phyloP scores from a whole-genome alignment of 2,888 invertebrate species.

The Prionchulus punctatus region DNA sequence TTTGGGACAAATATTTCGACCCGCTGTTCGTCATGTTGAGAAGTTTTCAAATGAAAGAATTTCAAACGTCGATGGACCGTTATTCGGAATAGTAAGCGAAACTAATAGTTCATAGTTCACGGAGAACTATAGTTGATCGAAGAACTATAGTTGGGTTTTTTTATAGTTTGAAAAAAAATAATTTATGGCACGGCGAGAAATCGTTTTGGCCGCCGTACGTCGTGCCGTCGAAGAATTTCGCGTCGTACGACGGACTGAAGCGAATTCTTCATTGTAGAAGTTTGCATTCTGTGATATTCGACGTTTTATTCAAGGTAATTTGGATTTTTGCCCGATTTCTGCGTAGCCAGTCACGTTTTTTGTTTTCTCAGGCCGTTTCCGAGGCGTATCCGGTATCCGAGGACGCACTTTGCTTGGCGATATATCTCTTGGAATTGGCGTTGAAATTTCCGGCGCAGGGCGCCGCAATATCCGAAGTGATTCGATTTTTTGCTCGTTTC shows the following conservation, averaged over 20 bases:
- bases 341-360: conserved; percentile 7
- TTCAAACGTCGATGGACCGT: conserved; percentile 81
- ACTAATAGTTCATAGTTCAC: too few relatives aligned
- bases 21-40: conserved; percentile 77
- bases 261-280: conserved; percentile 16
- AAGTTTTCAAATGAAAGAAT: conserved; percentile 76
- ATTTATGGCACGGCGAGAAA: conserved; percentile 38
- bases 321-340: conserved; percentile 11
- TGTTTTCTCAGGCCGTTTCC: conserved; percentile 47
- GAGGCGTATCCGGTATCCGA: conserved; percentile 52
- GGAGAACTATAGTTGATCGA: not conserved
- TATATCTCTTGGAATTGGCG: conserved; percentile 71
- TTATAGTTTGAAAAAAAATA: conserved; percentile 43
- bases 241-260: conserved; percentile 2
- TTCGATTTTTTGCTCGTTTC: too few relatives aligned
- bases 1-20: conserved; percentile 87
- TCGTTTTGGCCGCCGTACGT: conserved; percentile 67
- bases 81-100: conserved; percentile 72
- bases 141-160: conserved; percentile 15
- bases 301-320: conserved; percentile 54
- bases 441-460: conserved; percentile 38
- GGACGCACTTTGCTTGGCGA: conserved; percentile 65
- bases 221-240: conserved; percentile 42
- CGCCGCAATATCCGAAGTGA: not conserved
- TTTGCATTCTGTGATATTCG: conserved; percentile 56